Evolutionary conservation across 2,113 vertebrate genomes (phyloP), one percentile per base, ranked within the genome.

Genomic region (Sebastes fasciatus): DNA sequence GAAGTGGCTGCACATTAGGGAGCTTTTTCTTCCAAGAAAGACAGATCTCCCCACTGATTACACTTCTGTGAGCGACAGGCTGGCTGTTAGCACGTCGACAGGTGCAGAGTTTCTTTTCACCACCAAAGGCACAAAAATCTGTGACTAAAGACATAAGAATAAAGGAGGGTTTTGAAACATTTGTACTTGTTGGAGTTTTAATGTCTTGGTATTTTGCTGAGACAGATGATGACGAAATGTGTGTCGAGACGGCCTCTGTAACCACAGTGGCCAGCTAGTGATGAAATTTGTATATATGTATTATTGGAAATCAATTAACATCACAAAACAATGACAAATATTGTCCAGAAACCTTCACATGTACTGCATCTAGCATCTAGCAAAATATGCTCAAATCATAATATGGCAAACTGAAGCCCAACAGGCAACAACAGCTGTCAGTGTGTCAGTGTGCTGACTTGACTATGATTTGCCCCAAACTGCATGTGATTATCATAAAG

Each of bases 31-130:
- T 75, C 70, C 23, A 19, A 51, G 74, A 85, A 82, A 78, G 75
- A 66, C 73, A 63, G 68, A n/a, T 82, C 82, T 87, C 88, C 79
- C 74, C 80, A 49, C 72, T 80, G 83, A 91, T 86, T 76, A 46
- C 34, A 34, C 58, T 66, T 75, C 46, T 84, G 43, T 75, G 60
- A 86, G 61, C 51, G 76, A 79, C 90, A 91, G 88, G 69, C 70
- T 78, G 72, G 42, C 79, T 71, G 62, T 65, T 72, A 40, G 43
- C 66, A 40, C 69, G 72, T 79, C 60, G 8, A 17, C 51, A 19
- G 54, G 58, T 21, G 26, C 0, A 7, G 43, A 66, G 42, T 54
- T 61, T 82, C 26, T 88, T 71, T 82, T 87, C 58, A 52, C 65
- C 69, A 54, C n/a, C 76, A 69, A 11, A 54, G 63, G 48, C 78